A percentile compares a stretch with the other conserved stretches of the same genome.
Conservation (phyloP, 1,140 invertebrate genomes). For the Popillia japonica region DNA sequence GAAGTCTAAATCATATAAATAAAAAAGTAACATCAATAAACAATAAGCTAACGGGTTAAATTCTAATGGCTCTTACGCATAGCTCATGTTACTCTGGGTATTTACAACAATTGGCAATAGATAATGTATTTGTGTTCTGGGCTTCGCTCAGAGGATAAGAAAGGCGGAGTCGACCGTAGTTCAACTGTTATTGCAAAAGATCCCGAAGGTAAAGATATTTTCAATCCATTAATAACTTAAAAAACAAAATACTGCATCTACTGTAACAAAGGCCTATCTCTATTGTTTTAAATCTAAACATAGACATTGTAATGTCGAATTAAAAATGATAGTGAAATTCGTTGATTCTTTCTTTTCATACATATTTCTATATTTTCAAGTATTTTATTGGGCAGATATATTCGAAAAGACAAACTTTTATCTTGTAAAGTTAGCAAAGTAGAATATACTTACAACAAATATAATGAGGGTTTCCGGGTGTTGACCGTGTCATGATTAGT, state of each 20-base stretch:
- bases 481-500: too few species aligned
- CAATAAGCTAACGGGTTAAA: not conserved
- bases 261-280: slow-evolving; percentile 36
- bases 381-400: too few species aligned
- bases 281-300: not conserved
- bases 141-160: slow-evolving; percentile 80
- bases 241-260: slow-evolving; percentile 42
- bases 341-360: too few species aligned
- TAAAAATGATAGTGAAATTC: not conserved
- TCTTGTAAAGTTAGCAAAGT: too few species aligned
- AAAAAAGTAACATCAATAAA: not conserved
- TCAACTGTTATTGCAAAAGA: slow-evolving; percentile 95
- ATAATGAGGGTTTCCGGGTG: too few species aligned
- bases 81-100: slow-evolving; percentile 34
- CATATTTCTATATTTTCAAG: too few species aligned
- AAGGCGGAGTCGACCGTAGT: slow-evolving; percentile 88
- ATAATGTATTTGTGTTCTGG: slow-evolving; percentile 61
- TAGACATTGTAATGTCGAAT: not conserved
- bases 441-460: too few species aligned
- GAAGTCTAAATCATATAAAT: not conserved
- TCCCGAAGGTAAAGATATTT: slow-evolving; percentile 78
- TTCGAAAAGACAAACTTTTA: too few species aligned
- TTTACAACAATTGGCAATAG: slow-evolving; percentile 35
- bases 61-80: slow-evolving; percentile 34
- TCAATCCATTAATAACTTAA: slow-evolving; percentile 38